Evolutionary conservation across 2,888 invertebrate species (phyloP).

Genomic region (Eledona agricola): DNA sequence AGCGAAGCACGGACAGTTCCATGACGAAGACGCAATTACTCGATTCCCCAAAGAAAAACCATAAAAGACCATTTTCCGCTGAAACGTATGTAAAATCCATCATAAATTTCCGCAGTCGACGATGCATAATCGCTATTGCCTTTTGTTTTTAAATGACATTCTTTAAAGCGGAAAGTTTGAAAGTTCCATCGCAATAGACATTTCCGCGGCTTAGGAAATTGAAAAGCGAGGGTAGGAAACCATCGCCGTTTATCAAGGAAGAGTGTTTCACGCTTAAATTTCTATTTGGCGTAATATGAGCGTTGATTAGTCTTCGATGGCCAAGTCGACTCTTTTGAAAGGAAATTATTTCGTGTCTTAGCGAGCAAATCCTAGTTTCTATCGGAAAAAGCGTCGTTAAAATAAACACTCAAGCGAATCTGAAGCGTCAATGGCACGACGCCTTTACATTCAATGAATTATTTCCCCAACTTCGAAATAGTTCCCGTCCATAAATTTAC

Average conservation of each 20-base stretch:
- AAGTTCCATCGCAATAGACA: slow-evolving; percentile 42
- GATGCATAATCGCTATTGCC: slow-evolving; percentile 28
- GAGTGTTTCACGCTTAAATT: slow-evolving; percentile 35
- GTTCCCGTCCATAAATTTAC: slow-evolving; percentile 22
- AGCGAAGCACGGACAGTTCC: not conserved
- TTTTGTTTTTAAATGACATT: slow-evolving; percentile 40
- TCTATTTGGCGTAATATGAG: slow-evolving; percentile 41
- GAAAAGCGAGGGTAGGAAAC: slow-evolving; percentile 42
- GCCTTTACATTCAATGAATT: too few species aligned
- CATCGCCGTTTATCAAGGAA: slow-evolving; percentile 41
- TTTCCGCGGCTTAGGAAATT: slow-evolving; percentile 43
- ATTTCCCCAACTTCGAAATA: slow-evolving; percentile 24
- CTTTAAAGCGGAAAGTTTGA: slow-evolving; percentile 44
- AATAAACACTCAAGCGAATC: not conserved
- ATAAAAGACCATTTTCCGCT: slow-evolving; percentile 5
- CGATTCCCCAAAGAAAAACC: slow-evolving; percentile 4
- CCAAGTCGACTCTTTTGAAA: too few species aligned
- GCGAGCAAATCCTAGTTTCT: too few species aligned
- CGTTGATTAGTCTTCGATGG: slow-evolving; percentile 30
- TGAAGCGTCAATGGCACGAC: not conserved
- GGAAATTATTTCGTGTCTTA: too few species aligned
- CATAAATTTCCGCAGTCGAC: slow-evolving; percentile 29
- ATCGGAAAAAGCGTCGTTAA: too few species aligned
- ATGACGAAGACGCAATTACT: slow-evolving; percentile 1
- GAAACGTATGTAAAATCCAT: slow-evolving; percentile 29